Evolutionary conservation across 2,888 invertebrate genomes (phyloP).

Genomic region (Ashinkailepas kermadecensis): DNA sequence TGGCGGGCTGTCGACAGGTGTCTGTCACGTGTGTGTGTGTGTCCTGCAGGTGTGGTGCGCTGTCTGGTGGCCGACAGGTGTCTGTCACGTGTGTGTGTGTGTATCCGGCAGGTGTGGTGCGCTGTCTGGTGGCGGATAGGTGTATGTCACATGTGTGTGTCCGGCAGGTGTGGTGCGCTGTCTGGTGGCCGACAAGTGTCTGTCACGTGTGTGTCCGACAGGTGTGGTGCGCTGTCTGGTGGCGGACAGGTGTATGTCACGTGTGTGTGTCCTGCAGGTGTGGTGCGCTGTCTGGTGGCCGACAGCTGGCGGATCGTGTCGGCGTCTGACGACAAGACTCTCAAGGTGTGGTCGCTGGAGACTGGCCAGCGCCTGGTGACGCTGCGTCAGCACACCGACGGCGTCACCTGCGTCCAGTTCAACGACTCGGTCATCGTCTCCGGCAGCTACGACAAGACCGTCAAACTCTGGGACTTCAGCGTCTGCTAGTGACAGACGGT

Average conservation of each 20-base stretch:
- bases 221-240: not conserved
- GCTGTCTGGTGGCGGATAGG: not conserved
- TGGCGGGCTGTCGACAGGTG: not conserved
- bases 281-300: constrained; percentile 45
- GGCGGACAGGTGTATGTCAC: not conserved
- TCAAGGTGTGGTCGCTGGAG: constrained; percentile 49
- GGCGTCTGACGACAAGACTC: constrained; percentile 49
- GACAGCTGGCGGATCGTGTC: constrained; percentile 49
- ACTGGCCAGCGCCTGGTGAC: constrained; percentile 47
- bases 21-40: not conserved
- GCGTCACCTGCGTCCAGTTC: constrained; percentile 50
- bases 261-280: constrained; percentile 31
- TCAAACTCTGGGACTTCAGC: constrained; percentile 49
- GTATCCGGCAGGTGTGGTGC: not conserved
- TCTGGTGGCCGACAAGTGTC: not conserved
- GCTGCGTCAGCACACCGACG: constrained; percentile 47
- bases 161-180: not conserved
- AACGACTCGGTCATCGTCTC: constrained; percentile 49
- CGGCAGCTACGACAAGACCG: constrained; percentile 49
- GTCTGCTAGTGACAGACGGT: constrained; percentile 35
- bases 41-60: not conserved
- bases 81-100: too few relatives aligned
- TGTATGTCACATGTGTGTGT: not conserved
- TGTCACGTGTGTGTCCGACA: not conserved
- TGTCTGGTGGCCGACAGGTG: not conserved